Evolutionary conservation across 2,888 invertebrate genomes (phyloP), one percentile per base, ranked within the genome.

Genomic region (Diplolepis rosae): DNA sequence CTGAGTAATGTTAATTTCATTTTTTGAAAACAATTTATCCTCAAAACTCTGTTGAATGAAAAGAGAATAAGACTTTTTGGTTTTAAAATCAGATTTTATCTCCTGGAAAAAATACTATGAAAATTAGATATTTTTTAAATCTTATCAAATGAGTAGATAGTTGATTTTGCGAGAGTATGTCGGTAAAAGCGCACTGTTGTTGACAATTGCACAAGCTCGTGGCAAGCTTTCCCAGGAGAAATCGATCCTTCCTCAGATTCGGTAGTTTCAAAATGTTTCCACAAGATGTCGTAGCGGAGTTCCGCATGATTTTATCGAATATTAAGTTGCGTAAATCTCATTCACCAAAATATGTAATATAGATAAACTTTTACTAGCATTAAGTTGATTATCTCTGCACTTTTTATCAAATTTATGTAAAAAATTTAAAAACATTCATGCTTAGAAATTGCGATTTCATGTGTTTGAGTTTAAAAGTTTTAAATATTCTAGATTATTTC

Each of bases 101-200:
- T n/a, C n/a, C n/a, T n/a, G n/a, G n/a, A n/a, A n/a, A n/a, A n/a
- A n/a, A n/a, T n/a, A n/a, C n/a, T n/a, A n/a, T n/a, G n/a, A n/a
- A n/a, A n/a, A n/a, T n/a, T n/a, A n/a, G n/a, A n/a, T n/a, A n/a
- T n/a, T n/a, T n/a, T n/a, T n/a, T n/a, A n/a, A n/a, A n/a, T n/a
- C n/a, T 61, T 61, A 61, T 35, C 61, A 24, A 24, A 39, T 24
- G 61, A 61, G 61, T 61, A n/a, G 18, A n/a, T 22, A 24, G 39
- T n/a, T 61, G 22, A 39, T 24, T 61, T 24, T 13, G n/a, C 18
- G 18, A 56, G 22, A 13, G 24, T 3, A 4, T n/a, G 61, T 61
- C 61, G 61, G 61, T 61, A 61, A 61, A 35, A 61, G 39, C 27
- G 56, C 24, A 39, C 24, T n/a, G 35, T 39, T 61, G 39, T 61